Percentiles rank a stretch among this genome's conserved stretches.
Conservation (phyloP, 2,113 vertebrate genomes). For the Odontophorus gujanensis region DNA sequence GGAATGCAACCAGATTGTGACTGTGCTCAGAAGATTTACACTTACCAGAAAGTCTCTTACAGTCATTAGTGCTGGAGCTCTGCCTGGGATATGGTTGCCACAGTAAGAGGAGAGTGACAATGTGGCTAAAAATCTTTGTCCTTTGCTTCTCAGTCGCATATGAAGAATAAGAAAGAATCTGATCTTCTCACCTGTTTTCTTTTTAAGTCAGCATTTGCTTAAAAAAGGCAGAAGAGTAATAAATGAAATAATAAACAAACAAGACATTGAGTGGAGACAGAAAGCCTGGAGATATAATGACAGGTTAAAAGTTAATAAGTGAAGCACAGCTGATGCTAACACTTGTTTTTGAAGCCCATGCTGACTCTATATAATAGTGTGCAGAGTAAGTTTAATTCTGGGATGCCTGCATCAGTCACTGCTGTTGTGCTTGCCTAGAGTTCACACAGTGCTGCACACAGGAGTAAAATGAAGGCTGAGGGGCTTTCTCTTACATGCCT, state of each 20-base stretch:
- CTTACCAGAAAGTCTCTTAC: slow-evolving; percentile 12
- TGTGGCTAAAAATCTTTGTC: background rate
- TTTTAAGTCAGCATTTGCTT: background rate
- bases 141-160: background rate
- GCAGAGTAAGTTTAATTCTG: background rate
- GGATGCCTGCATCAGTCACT: background rate
- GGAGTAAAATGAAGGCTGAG: fast-evolving
- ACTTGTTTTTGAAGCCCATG: background rate
- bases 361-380: background rate
- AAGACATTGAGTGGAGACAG: background rate
- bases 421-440: background rate
- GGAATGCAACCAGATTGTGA: slow-evolving; percentile 7
- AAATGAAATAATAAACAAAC: background rate
- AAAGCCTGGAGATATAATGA: background rate
- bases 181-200: background rate
- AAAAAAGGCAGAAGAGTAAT: background rate
- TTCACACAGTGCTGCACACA: background rate
- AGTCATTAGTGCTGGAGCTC: background rate
- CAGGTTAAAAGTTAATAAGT: background rate
- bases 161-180: background rate
- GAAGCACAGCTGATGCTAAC: background rate
- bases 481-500: background rate
- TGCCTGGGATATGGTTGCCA: background rate
- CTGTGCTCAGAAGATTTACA: background rate
- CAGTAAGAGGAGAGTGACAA: background rate